A percentile compares a stretch with the other conserved stretches of the same genome.
phyloP scores from a whole-genome alignment of 2,113 vertebrate species.

The Equus przewalskii region DNA sequence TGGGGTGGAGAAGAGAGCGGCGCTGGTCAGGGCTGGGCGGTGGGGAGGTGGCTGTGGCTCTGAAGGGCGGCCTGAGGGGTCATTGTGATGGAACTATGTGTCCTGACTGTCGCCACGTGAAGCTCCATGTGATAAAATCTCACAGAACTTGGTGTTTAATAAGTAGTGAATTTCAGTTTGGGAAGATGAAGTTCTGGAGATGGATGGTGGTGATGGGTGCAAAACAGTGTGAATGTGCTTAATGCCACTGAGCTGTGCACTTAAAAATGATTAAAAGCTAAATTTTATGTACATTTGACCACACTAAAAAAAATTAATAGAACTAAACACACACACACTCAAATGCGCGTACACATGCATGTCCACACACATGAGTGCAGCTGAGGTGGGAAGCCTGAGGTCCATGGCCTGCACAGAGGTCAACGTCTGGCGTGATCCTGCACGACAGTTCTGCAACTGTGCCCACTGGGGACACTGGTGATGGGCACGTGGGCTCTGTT shows the following conservation, averaged over 20 bases:
- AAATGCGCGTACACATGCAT: background rate
- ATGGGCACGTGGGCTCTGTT: too few species aligned
- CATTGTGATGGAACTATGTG: too few species aligned
- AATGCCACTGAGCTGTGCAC: background rate
- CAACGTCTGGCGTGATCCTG: too few species aligned
- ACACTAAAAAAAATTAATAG: background rate
- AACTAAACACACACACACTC: accelerated
- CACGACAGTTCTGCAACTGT: too few species aligned
- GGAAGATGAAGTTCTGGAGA: background rate
- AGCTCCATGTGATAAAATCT: accelerated
- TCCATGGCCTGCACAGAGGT: too few species aligned
- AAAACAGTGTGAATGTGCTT: accelerated
- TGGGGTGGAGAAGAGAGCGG: too few species aligned
- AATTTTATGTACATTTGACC: background rate
- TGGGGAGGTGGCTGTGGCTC: background rate
- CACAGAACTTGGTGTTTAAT: background rate
- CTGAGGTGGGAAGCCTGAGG: background rate
- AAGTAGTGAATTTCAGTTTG: too few species aligned
- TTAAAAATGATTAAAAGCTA: background rate
- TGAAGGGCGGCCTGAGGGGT: background rate
- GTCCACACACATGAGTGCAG: accelerated
- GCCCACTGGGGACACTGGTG: too few species aligned
- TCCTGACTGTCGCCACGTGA: accelerated
- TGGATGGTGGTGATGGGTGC: accelerated
- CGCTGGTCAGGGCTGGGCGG: background rate